A percentile compares a stretch with the other conserved stretches of the same genome.
Conservation (phyloP, 2,888 invertebrate species). For the Cryptocheilus praepositus region DNA sequence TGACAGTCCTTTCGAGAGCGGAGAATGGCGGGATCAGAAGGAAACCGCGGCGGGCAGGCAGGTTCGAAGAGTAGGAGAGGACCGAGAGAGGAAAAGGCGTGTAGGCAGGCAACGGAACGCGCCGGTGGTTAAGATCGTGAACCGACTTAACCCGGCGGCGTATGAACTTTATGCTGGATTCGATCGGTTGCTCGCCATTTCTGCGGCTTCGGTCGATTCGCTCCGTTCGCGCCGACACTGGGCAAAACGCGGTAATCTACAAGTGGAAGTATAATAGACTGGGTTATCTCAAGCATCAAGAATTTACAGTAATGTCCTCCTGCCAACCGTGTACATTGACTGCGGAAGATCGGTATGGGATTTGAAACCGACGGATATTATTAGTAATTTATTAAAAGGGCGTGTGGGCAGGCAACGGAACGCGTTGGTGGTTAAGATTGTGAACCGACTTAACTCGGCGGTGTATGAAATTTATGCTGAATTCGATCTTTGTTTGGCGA, state of each 20-base stretch:
- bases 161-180: no score
- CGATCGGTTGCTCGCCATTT: neutral
- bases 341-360: no score
- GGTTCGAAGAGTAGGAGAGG: neutral
- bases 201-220: no score
- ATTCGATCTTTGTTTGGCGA: neutral
- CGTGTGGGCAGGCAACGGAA: conserved; percentile 5
- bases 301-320: no score
- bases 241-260: no score
- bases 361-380: no score
- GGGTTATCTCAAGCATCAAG: no score
- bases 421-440: neutral
- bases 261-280: no score
- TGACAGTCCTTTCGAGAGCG: conserved; percentile 37
- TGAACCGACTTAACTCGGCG: neutral
- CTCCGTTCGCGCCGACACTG: no score
- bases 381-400: no score
- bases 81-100: neutral
- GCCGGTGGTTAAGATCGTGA: neutral
- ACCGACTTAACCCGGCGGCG: neutral
- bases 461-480: no score
- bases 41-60: neutral
- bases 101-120: conserved; percentile 7
- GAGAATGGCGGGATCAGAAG: conserved; percentile 2
- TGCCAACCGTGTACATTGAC: no score